phyloP scores from a whole-genome alignment of 2,888 invertebrate genomes.

The Terebella lapidaria region DNA sequence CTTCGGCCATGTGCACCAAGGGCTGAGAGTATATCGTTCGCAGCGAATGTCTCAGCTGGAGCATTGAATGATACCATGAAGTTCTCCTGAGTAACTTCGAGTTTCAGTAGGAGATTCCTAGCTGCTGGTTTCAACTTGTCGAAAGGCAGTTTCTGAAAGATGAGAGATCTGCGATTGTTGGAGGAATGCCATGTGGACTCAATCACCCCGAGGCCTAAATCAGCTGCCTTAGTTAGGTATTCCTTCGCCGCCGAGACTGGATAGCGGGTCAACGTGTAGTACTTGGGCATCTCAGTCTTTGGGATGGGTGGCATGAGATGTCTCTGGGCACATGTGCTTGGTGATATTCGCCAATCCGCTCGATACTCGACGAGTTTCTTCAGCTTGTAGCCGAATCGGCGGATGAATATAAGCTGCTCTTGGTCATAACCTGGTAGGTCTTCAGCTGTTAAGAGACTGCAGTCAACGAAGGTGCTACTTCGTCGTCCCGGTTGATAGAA shows the following conservation, averaged over 20 bases:
- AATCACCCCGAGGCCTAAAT: conserved; percentile 18
- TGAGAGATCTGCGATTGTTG: conserved; percentile 14
- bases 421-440: neutral
- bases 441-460: neutral
- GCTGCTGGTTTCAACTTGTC: conserved; percentile 9
- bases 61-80: conserved; percentile 16
- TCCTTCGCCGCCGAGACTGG: conserved; percentile 19
- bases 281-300: conserved; percentile 13
- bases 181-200: conserved; percentile 7
- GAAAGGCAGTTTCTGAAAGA: conserved; percentile 18
- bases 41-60: no score
- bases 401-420: conserved; percentile 6
- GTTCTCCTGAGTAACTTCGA: conserved; percentile 9
- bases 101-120: conserved; percentile 6
- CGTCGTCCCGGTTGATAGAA: neutral
- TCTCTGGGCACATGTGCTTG: conserved; percentile 20
- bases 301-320: conserved; percentile 21
- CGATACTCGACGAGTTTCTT: conserved; percentile 19
- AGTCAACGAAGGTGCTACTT: neutral
- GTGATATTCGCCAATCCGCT: conserved; percentile 13
- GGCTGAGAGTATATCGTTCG: no score
- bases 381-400: conserved; percentile 12
- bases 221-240: conserved; percentile 17
- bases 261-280: conserved; percentile 19
- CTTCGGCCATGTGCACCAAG: no score